Evolutionary conservation across 2,888 invertebrate species (phyloP).

Genomic region (Drosophila atroscutellata): DNA sequence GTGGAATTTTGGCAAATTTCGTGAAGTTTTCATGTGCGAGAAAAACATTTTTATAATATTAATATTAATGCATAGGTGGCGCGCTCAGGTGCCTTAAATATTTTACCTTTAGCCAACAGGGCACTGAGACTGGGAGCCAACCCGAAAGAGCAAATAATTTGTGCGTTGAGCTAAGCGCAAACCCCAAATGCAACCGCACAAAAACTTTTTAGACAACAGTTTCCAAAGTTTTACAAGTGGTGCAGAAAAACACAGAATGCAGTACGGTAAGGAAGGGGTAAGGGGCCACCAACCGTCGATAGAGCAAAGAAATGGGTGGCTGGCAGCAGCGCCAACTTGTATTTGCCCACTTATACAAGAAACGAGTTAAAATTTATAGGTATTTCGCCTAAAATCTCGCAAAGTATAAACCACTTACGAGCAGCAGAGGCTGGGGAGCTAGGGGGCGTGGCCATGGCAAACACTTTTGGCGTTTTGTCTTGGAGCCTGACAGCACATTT

Average conservation of each 20-base stretch:
- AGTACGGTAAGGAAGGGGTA: background rate
- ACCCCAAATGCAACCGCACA: slow-evolving; percentile 62
- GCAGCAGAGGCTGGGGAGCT: background rate
- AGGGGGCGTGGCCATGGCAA: slow-evolving; percentile 34
- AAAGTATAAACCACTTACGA: slow-evolving; percentile 74
- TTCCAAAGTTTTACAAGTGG: slow-evolving; percentile 74
- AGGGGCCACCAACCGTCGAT: slow-evolving; percentile 36
- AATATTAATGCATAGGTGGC: slow-evolving; percentile 43
- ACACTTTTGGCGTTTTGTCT: slow-evolving; percentile 55
- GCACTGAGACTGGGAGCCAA: slow-evolving; percentile 3
- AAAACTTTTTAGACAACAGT: slow-evolving; percentile 77
- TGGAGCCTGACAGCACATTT: slow-evolving; percentile 38
- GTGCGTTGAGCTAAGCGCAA: slow-evolving; percentile 73
- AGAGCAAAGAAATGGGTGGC: slow-evolving; percentile 35
- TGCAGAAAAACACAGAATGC: slow-evolving; percentile 49
- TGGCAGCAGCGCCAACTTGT: slow-evolving; percentile 51
- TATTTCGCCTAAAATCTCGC: slow-evolving; percentile 78
- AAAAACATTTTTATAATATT: slow-evolving; percentile 37
- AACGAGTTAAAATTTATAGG: slow-evolving; percentile 79
- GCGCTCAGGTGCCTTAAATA: slow-evolving; percentile 43
- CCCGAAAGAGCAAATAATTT: slow-evolving; percentile 66
- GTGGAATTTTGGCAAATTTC: slow-evolving; percentile 16
- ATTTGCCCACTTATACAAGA: slow-evolving; percentile 74
- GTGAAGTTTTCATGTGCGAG: slow-evolving; percentile 10
- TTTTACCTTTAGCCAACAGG: slow-evolving; percentile 21